Evolutionary conservation across 2,797 vertebrate species (phyloP), one percentile per base, ranked within the genome.

Genomic region (Saxicola maurus): DNA sequence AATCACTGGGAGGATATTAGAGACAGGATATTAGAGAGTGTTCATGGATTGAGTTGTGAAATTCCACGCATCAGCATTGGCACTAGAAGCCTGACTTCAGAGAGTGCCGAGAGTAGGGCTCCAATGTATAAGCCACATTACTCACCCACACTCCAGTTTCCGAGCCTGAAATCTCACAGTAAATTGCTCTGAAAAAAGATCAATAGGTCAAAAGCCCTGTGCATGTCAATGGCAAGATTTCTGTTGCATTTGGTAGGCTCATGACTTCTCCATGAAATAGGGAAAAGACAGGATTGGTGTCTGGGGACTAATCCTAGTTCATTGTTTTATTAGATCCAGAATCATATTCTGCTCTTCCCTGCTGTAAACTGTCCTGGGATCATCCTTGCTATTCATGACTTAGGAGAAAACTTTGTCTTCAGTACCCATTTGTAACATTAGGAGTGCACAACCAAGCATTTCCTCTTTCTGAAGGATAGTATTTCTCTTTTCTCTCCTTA

Each of bases 161-260:
- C 77, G 56, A 67, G 59, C 31, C 57, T 86, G 81, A 80, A 93
- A 66, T 51, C 42, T 49, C 18, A n/a, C 25, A 18, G 64, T 51
- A 75, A 89, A 91, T 69, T 68, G 48, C 60, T 85, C 79, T 30
- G 10, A 79, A 91, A 80, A 84, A 86, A 56, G 87, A 86, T 83
- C 55, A 73, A 48, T 82, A 62, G 45, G 53, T 68, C 82, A 85
- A 86, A 90, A 75, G 15, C 48, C 40, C 33, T 53, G 33, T 30
- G 38, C n/a, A 52, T 19, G 72, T 73, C 72, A 77, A 25, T 69
- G 62, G 37, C 62, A 93, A 91, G 69, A 57, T 16, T 75, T 46
- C 43, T 48, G 33, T 69, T 89, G n/a, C 35, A 73, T 81, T 91
- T 81, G 28, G 80, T 62, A 72, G 11, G 52, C 72, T 81, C 31